Percentiles rank a stretch among this genome's conserved stretches.
These are phyloP conservation scores for Puma concolor DNA, from an alignment of 2,113 vertebrate genomes.

Conservation along the genomic window DNA sequence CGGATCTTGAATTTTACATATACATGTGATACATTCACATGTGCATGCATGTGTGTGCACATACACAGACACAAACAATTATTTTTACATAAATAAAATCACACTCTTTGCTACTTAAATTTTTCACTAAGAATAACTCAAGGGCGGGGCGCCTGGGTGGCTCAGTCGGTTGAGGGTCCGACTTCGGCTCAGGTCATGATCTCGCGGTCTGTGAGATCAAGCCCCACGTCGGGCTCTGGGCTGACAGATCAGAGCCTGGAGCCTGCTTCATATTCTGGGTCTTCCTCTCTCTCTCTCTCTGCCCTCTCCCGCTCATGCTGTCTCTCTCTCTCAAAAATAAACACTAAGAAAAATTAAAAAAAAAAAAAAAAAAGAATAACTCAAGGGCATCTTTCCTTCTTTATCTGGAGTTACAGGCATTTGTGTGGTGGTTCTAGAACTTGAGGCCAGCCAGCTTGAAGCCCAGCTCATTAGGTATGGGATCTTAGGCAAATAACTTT, in stretches of 20 bases:
- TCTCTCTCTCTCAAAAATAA: too few species aligned
- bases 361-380: neutral
- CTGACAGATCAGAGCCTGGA: too few species aligned
- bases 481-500: neutral
- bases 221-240: too few species aligned
- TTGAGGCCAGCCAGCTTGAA: neutral
- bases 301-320: too few species aligned
- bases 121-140: neutral
- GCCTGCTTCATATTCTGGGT: too few species aligned
- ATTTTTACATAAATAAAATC: neutral
- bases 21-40: neutral
- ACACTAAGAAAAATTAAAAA: too few species aligned
- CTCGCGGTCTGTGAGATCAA: too few species aligned
- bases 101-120: neutral
- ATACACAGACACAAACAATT: neutral
- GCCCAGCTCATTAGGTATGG: neutral
- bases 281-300: too few species aligned
- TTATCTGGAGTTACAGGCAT: neutral
- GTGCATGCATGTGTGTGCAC: neutral
- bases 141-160: neutral
- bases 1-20: neutral
- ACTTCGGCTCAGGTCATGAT: too few species aligned
- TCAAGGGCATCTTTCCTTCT: neutral
- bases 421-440: neutral
- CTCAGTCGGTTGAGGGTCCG: too few species aligned